A percentile compares a stretch with the other conserved stretches of the same genome.
phyloP scores from a whole-genome alignment of 2,888 invertebrate species.

The Platypus cylindrus region DNA sequence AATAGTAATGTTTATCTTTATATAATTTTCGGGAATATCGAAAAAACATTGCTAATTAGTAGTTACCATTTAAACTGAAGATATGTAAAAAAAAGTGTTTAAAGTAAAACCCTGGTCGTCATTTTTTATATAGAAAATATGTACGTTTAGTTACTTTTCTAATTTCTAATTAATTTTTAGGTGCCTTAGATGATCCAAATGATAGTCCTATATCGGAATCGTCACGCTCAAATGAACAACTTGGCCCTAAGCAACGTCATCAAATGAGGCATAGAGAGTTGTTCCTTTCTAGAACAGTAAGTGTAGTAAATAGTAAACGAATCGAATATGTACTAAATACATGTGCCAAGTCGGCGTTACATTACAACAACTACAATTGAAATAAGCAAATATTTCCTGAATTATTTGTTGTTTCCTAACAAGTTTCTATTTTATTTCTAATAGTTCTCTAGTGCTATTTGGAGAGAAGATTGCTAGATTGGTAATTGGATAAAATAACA shows the following conservation, averaged over 20 bases:
- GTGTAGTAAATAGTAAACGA: too few species aligned
- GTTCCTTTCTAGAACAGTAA: slow-evolving; percentile 89
- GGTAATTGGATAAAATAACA: too few species aligned
- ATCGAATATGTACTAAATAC: too few species aligned
- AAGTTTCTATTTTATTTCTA: too few species aligned
- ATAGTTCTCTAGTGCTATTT: too few species aligned
- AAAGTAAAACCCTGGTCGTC: background rate
- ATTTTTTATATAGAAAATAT: background rate
- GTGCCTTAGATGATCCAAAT: slow-evolving; percentile 35
- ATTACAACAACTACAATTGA: too few species aligned
- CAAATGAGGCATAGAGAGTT: slow-evolving; percentile 96
- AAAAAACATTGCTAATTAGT: background rate
- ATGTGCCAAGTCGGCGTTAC: too few species aligned
- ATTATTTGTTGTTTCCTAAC: too few species aligned
- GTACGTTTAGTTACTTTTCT: background rate
- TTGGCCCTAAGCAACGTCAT: slow-evolving; percentile 79
- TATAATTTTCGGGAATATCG: too few species aligned
- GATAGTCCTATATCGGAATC: slow-evolving; percentile 27
- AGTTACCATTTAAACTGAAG: background rate
- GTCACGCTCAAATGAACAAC: slow-evolving; percentile 22
- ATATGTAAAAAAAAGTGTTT: background rate
- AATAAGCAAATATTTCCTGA: too few species aligned
- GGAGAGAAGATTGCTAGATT: too few species aligned
- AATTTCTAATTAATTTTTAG: slow-evolving; percentile 23
- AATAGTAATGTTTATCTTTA: too few species aligned